Evolutionary conservation across 1,140 invertebrate species (phyloP).

Genomic region (Panagrolaimus sp.): DNA sequence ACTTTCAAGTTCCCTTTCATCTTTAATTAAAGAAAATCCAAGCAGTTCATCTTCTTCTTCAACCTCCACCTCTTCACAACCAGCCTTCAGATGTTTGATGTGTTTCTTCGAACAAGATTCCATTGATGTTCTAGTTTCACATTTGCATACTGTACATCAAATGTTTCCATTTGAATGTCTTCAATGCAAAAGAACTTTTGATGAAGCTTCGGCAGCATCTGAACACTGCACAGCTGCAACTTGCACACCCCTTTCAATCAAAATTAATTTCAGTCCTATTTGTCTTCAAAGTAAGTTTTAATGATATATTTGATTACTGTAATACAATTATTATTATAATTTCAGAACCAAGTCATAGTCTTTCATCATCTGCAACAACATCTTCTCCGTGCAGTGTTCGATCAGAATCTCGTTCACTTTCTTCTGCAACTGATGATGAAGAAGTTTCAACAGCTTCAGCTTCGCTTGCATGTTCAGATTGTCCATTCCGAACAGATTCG

Average conservation of each 20-base stretch:
- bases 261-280: conserved; percentile 33
- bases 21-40: not conserved
- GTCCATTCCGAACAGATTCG: conserved; percentile 21
- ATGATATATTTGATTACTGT: not conserved
- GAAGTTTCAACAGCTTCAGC: not conserved
- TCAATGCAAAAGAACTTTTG: conserved; percentile 36
- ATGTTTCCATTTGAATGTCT: conserved; percentile 41
- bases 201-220: conserved; percentile 31
- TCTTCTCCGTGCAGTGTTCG: conserved; percentile 10
- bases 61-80: not conserved
- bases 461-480: conserved; percentile 18
- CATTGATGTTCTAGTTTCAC: conserved; percentile 33
- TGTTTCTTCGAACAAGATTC: conserved; percentile 50
- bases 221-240: conserved; percentile 27
- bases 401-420: not conserved
- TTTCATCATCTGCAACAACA: not conserved
- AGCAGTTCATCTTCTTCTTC: not conserved
- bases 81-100: conserved; percentile 35
- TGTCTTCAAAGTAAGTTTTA: conserved; percentile 1
- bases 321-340: not conserved
- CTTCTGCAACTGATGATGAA: not conserved
- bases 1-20: not conserved
- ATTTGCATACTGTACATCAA: conserved; percentile 40
- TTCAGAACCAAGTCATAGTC: conserved; percentile 3
- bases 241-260: conserved; percentile 37